Percentiles rank a stretch among this genome's conserved stretches.
phyloP scores from a whole-genome alignment of 2,797 vertebrate genomes.

The Agapornis canus region DNA sequence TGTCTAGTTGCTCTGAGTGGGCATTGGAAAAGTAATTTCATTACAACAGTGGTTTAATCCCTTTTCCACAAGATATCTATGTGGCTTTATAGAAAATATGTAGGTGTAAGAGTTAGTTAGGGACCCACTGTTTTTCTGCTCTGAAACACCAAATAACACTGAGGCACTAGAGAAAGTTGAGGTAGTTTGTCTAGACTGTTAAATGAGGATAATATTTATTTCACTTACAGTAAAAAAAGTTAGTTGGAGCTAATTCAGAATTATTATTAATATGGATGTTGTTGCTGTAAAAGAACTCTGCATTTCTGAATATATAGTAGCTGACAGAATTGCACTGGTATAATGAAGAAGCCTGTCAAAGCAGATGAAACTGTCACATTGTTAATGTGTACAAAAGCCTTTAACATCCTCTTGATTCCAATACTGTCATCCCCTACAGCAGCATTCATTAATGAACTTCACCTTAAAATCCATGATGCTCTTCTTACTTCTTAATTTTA shows the following conservation, averaged over 20 bases:
- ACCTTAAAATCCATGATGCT: background rate
- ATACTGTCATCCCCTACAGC: background rate
- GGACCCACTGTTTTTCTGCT: background rate
- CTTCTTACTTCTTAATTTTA: background rate
- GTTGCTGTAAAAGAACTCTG: background rate
- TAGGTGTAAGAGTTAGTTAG: background rate
- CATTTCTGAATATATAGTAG: background rate
- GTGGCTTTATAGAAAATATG: background rate
- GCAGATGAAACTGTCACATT: background rate
- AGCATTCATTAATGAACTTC: background rate
- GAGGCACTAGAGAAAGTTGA: background rate
- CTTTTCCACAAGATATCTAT: background rate
- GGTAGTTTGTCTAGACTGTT: background rate
- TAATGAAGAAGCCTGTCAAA: background rate
- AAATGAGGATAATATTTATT: background rate
- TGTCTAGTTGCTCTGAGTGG: background rate
- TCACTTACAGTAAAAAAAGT: background rate
- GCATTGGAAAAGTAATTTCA: background rate
- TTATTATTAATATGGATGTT: background rate
- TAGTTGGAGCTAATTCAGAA: background rate
- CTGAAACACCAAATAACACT: background rate
- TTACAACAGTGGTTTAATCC: background rate
- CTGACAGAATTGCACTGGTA: background rate
- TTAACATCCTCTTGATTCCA: background rate
- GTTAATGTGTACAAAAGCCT: background rate